Evolutionary conservation across 2,888 invertebrate species (phyloP).

Genomic region (Diadegma fenestrale): DNA sequence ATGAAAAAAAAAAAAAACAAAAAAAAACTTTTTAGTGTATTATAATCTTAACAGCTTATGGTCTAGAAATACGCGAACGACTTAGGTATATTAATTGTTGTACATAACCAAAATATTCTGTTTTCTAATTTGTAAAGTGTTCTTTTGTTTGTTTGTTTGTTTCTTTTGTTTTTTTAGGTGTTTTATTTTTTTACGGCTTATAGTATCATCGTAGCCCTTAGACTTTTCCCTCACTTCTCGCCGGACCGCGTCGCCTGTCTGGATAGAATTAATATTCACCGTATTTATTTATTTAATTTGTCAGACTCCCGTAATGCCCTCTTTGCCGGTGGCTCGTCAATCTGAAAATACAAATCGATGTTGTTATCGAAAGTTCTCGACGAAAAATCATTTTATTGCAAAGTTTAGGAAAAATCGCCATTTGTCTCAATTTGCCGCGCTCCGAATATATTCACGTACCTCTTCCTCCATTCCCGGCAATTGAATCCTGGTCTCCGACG

Average conservation of each 20-base stretch:
- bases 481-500: conserved; percentile 92
- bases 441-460: conserved; percentile 73
- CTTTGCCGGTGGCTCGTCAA: conserved; percentile 83
- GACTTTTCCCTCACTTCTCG: conserved; percentile 45
- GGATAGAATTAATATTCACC: conserved; percentile 74
- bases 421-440: neutral
- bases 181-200: conserved; percentile 74
- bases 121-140: conserved; percentile 83
- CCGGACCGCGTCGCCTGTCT: conserved; percentile 44
- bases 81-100: conserved; percentile 83
- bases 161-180: conserved; percentile 72
- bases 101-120: conserved; percentile 84
- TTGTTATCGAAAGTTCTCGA: neutral
- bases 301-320: conserved; percentile 83
- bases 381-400: neutral
- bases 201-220: conserved; percentile 61
- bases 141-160: conserved; percentile 77
- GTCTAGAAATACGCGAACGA: conserved; percentile 83
- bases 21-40: conserved; percentile 74
- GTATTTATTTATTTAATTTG: conserved; percentile 83
- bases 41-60: conserved; percentile 81
- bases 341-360: conserved; percentile 74
- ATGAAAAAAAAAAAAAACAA: conserved; percentile 44
- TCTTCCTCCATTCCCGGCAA: conserved; percentile 89
- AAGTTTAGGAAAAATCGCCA: neutral